A percentile compares a stretch with the other conserved stretches of the same genome.
Evolutionary conservation across 2,797 vertebrate genomes (phyloP).

Genomic region (Tarsius wallacei): DNA sequence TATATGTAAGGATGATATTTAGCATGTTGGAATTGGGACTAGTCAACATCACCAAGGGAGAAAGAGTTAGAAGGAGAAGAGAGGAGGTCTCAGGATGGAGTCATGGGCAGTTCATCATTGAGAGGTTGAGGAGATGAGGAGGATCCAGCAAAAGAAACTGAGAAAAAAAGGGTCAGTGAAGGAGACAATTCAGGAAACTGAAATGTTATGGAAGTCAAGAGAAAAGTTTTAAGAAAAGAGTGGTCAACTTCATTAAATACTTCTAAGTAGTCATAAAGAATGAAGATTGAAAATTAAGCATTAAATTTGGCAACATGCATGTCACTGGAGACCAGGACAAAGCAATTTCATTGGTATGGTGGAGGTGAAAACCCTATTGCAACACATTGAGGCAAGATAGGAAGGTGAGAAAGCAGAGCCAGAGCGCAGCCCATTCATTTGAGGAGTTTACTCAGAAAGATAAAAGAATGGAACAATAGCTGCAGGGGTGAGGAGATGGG

Average conservation of each 20-base stretch:
- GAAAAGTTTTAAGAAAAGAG: conserved; percentile 24
- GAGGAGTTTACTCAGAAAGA: neutral
- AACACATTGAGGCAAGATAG: neutral
- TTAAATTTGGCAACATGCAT: neutral
- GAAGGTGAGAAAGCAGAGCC: neutral
- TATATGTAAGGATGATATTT: neutral
- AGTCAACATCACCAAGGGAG: neutral
- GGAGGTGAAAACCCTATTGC: neutral
- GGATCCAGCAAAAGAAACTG: neutral
- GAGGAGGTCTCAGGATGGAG: neutral
- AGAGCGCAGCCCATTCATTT: neutral
- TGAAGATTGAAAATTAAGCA: neutral
- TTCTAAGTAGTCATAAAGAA: neutral
- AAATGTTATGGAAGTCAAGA: conserved; percentile 18
- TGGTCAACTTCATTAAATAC: neutral
- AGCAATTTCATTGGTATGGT: neutral
- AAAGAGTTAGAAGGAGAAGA: neutral
- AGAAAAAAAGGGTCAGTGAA: conserved; percentile 8
- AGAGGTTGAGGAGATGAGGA: neutral
- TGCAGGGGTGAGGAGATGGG: neutral
- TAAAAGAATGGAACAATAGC: neutral
- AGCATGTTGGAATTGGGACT: neutral
- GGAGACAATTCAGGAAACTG: neutral
- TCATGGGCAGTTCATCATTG: neutral
- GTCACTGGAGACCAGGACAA: neutral